Percentiles rank a stretch among this genome's conserved stretches.
phyloP scores from a whole-genome alignment of 2,888 invertebrate genomes.

The Diaperis boleti region DNA sequence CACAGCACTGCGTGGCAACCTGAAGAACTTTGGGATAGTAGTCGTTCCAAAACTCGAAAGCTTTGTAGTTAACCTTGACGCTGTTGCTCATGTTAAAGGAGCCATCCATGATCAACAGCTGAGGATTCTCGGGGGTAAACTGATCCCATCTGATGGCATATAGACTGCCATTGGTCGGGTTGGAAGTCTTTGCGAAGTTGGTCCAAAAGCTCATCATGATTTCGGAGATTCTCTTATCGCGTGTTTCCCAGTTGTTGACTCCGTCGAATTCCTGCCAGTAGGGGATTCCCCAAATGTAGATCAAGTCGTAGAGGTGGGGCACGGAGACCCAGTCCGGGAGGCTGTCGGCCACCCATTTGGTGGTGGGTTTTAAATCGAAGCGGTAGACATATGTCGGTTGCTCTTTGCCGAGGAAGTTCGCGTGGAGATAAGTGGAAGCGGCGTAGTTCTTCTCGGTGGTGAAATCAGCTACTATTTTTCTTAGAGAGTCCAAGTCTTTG shows the following conservation, averaged over 20 bases:
- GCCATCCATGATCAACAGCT: constrained; percentile 80
- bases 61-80: constrained; percentile 78
- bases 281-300: constrained; percentile 86
- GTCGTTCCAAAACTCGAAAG: constrained; percentile 86
- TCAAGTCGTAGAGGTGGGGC: constrained; percentile 85
- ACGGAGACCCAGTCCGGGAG: constrained; percentile 84
- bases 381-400: constrained; percentile 78
- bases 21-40: constrained; percentile 83
- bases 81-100: constrained; percentile 82
- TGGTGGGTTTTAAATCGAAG: constrained; percentile 81
- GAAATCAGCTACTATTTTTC: constrained; percentile 78
- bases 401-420: constrained; percentile 72
- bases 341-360: constrained; percentile 73
- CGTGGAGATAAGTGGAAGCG: constrained; percentile 77
- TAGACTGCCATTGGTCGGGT: constrained; percentile 78
- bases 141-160: constrained; percentile 80
- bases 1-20: constrained; percentile 82
- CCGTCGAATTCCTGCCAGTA: constrained; percentile 74
- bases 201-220: constrained; percentile 85
- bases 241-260: constrained; percentile 78
- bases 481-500: constrained; percentile 71
- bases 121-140: constrained; percentile 76
- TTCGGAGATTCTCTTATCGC: constrained; percentile 84
- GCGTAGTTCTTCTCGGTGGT: constrained; percentile 80
- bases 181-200: constrained; percentile 81